These are phyloP conservation scores for Pentalonia nigronervosa DNA, from an alignment of 1,140 invertebrate genomes.

Conservation along the genomic window DNA sequence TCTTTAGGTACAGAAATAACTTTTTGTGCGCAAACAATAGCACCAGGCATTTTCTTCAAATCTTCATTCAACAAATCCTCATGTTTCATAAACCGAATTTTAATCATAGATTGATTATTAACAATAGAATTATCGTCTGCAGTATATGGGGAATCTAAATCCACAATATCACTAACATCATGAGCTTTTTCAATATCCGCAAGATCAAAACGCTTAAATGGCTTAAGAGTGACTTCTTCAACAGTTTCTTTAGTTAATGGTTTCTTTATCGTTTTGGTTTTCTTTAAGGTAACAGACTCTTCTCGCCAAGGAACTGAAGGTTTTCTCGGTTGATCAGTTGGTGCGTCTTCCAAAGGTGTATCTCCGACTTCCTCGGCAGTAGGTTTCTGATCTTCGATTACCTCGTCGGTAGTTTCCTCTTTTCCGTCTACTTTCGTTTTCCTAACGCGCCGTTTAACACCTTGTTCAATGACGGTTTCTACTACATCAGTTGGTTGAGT, in stretches of 20 bases:
- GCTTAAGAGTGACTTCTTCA: constrained; percentile 65
- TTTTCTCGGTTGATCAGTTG: not conserved
- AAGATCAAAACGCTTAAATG: constrained; percentile 57
- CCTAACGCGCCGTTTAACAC: constrained; percentile 42
- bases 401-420: not conserved
- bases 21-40: constrained; percentile 28
- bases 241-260: constrained; percentile 64
- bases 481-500: not conserved
- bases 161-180: too few species aligned
- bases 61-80: not conserved
- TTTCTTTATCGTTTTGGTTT: constrained; percentile 60
- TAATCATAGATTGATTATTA: not conserved
- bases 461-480: not conserved
- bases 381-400: not conserved
- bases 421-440: constrained; percentile 16
- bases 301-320: constrained; percentile 60
- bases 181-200: not conserved
- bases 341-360: not conserved
- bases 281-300: constrained; percentile 61
- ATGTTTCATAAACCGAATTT: constrained; percentile 20
- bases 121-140: not conserved
- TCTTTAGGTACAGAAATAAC: not conserved
- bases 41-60: not conserved
- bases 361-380: not conserved
- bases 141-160: too few species aligned